phyloP scores from a whole-genome alignment of 2,113 vertebrate species.

The Oncorhynchus masou region DNA sequence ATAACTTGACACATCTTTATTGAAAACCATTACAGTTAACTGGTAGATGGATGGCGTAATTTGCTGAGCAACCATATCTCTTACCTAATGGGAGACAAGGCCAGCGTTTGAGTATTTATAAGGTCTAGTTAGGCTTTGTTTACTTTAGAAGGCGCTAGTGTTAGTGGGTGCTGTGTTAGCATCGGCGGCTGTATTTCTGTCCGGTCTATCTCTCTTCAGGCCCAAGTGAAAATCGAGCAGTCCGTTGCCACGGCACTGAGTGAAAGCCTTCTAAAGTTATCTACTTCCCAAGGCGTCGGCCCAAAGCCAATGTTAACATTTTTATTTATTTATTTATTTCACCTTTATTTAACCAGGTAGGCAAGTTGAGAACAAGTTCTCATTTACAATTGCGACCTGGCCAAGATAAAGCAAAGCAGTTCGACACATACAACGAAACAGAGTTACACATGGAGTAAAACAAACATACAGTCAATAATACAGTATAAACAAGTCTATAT shows the following conservation, averaged over 20 bases:
- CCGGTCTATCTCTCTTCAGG: constrained; percentile 69
- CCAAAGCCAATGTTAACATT: constrained; percentile 81
- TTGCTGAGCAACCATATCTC: too few species aligned
- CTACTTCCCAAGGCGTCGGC: constrained; percentile 86
- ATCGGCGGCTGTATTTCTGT: constrained; percentile 52
- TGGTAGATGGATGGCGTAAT: neutral
- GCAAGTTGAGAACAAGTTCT: too few species aligned
- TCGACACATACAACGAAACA: too few species aligned
- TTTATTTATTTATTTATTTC: too few species aligned
- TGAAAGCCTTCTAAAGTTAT: constrained; percentile 91
- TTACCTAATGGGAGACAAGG: neutral
- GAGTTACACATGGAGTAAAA: too few species aligned
- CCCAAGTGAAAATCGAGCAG: constrained; percentile 85
- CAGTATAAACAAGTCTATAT: too few species aligned
- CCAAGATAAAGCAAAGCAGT: too few species aligned
- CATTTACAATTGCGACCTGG: too few species aligned
- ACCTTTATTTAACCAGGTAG: too few species aligned
- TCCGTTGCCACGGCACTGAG: constrained; percentile 80
- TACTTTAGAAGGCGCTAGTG: constrained; percentile 17
- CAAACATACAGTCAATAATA: too few species aligned
- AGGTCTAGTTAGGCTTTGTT: neutral
- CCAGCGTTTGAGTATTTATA: constrained; percentile 4
- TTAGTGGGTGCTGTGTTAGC: constrained; percentile 15
- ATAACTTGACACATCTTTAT: constrained; percentile 30
- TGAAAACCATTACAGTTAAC: constrained; percentile 31